Evolutionary conservation across 2,888 invertebrate genomes (phyloP), one percentile per base, ranked within the genome.

Genomic region (Dyspetes luteomarginatus): DNA sequence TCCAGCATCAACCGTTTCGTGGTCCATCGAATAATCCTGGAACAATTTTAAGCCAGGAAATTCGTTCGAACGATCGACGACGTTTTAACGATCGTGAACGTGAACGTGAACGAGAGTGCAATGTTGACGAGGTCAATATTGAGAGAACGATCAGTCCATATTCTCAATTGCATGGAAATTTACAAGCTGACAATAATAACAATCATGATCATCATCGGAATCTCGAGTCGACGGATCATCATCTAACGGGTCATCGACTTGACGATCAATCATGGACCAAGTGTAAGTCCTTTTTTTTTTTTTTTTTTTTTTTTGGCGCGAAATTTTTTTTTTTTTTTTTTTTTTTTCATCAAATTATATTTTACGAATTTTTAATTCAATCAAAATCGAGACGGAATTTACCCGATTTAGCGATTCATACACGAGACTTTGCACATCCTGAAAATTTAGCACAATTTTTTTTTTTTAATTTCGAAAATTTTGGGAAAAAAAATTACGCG

Each of bases 131-230:
- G n/a, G 24, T 80, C 55, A 85, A 84, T 84, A 83, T 84, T 78
- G 85, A 48, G 17, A 3, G 17, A n/a, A 48, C 74, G 9, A 62
- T 58, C 30, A 72, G 65, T 41, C 64, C 80, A 4, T 73, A 80
- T 22, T 58, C 80, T 86, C 71, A 75, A 65, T 79, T 86, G 62
- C 71, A 85, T 26, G 88, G 88, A 64, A 89, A 89, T 85, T 80
- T 84, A 58, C 77, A 86, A 52, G 89, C 91, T 68, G 91, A 91
- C 86, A 89, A 87, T 83, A 91, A 91, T 88, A 91, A 91, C 88
- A 91, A 91, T 83, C 89, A 90, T 85, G 90, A 91, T 82, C 91
- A 91, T 83, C 91, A 91, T 84, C 88, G 90, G 83, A 89, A 91
- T 83, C 88, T 90, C 86, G 88, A 89, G 81, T 81, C 87, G 71